phyloP scores from a whole-genome alignment of 2,113 vertebrate species.

The Willisornis vidua region DNA sequence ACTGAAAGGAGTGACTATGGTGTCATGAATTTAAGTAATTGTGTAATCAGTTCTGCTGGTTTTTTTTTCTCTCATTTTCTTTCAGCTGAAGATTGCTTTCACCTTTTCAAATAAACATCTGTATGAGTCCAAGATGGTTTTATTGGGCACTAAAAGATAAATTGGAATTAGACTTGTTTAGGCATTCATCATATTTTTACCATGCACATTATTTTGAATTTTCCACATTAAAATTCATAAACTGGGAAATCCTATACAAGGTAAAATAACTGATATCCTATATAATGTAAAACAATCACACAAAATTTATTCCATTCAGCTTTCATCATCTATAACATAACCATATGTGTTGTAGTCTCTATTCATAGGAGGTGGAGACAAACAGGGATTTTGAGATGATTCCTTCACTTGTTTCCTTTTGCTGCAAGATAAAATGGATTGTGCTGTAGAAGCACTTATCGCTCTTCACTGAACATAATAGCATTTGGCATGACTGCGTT shows the following conservation, averaged over 20 bases:
- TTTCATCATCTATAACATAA: background rate
- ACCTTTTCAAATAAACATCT: background rate
- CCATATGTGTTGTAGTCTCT: background rate
- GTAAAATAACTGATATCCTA: background rate
- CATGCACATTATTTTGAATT: background rate
- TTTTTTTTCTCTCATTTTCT: background rate
- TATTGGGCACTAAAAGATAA: background rate
- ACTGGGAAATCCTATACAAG: background rate
- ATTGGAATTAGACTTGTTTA: background rate
- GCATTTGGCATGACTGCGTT: background rate
- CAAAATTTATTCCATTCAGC: background rate
- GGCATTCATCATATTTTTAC: background rate
- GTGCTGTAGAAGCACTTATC: background rate
- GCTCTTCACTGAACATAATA: background rate
- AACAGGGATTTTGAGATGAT: background rate
- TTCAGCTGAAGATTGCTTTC: background rate
- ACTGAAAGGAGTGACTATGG: background rate
- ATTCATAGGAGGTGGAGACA: background rate
- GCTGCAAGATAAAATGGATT: background rate
- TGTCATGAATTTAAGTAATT: background rate
- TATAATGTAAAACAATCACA: background rate
- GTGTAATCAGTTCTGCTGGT: background rate
- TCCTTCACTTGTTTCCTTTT: background rate
- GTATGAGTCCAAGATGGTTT: background rate
- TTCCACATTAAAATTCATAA: background rate